Percentiles rank a stretch among this genome's conserved stretches.
Conservation (phyloP, 2,113 vertebrate species). For the Corythoichthys intestinalis region DNA sequence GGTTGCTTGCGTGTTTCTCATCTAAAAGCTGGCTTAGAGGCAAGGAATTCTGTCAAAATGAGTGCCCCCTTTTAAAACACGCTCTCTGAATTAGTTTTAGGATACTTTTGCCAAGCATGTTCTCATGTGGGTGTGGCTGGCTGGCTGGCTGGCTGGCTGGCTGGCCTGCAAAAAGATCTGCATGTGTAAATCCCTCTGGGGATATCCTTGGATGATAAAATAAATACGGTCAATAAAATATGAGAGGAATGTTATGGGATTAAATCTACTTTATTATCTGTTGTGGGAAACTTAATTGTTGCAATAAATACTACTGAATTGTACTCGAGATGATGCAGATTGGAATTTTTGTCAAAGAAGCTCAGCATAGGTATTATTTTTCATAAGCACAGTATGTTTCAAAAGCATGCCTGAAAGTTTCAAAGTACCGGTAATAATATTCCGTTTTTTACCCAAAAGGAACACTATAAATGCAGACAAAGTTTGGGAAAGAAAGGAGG, state of each 20-base stretch:
- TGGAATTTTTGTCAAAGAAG: not conserved
- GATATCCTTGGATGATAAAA: not conserved
- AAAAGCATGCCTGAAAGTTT: not conserved
- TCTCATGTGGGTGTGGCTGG: constrained; percentile 38
- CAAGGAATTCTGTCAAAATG: not conserved
- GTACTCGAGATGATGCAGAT: not conserved
- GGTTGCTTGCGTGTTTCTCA: not conserved
- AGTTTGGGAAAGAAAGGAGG: constrained; percentile 8
- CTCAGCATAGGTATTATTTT: not conserved
- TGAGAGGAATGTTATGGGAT: not conserved
- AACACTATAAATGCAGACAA: not conserved
- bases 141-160: not conserved
- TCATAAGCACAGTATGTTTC: not conserved
- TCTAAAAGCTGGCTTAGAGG: not conserved
- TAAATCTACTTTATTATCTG: not conserved
- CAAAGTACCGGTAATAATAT: no score
- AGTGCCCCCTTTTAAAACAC: constrained; percentile 4
- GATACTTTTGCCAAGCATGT: constrained; percentile 27
- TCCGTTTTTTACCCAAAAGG: not conserved
- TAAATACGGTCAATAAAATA: not conserved
- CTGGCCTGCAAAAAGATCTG: not conserved
- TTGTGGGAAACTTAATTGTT: not conserved
- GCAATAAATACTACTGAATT: not conserved
- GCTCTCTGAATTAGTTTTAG: not conserved
- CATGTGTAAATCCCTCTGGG: not conserved